Conservation (phyloP, 2,888 invertebrate species). For the Latheticus oryzae region DNA sequence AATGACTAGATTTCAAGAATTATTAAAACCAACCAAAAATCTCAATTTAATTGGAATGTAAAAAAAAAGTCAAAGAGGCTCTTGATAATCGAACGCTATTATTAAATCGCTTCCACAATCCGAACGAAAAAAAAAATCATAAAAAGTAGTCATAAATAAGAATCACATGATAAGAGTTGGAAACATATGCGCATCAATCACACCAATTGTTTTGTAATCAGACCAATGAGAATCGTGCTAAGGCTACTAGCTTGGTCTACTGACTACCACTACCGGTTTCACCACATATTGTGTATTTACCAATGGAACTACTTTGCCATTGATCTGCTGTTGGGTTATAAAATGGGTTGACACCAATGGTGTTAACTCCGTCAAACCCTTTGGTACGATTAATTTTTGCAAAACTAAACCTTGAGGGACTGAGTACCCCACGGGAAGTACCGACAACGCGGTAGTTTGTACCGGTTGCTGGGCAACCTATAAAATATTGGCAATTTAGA, state of each 20-base stretch:
- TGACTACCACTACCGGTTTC: constrained; percentile 78
- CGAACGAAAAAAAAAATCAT: constrained; percentile 10
- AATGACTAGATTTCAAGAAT: constrained; percentile 24
- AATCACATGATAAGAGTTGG: constrained; percentile 25
- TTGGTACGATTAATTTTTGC: constrained; percentile 65
- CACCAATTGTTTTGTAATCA: constrained; percentile 9
- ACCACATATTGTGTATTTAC: constrained; percentile 78
- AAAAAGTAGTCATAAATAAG: constrained; percentile 26
- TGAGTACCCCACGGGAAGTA: constrained; percentile 61
- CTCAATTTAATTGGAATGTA: constrained; percentile 18
- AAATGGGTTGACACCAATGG: constrained; percentile 79
- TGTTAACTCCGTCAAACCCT: constrained; percentile 73
- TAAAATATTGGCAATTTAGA: constrained; percentile 4
- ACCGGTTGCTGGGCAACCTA: constrained; percentile 57
- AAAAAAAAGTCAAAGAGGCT: constrained; percentile 7
- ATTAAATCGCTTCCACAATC: neutral
- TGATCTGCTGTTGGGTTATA: constrained; percentile 72
- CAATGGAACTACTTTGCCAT: constrained; percentile 75
- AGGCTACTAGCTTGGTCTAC: constrained; percentile 58
- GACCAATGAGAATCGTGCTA: too few relatives aligned
- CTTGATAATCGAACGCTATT: constrained; percentile 2
- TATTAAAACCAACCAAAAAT: constrained; percentile 5
- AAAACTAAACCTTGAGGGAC: constrained; percentile 66
- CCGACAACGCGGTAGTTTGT: constrained; percentile 61
- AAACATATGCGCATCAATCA: constrained; percentile 18